These are phyloP conservation scores for Fissipunctia ypsillon DNA, from an alignment of 2,888 invertebrate species.

Conservation along the genomic window DNA sequence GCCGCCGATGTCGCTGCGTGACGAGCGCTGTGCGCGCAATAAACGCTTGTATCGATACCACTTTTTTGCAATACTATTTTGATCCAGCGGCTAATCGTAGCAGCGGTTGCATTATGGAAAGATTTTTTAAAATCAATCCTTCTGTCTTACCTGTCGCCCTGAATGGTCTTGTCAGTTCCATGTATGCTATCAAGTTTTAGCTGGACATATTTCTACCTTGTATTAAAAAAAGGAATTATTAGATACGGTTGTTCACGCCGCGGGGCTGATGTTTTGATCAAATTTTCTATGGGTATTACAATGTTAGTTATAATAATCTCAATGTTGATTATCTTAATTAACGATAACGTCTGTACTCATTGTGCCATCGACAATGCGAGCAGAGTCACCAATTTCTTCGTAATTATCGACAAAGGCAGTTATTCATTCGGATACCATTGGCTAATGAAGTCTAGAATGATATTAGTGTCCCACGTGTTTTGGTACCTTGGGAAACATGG, in stretches of 20 bases:
- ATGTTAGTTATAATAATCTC: background rate
- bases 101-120: no score
- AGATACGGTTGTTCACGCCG: background rate
- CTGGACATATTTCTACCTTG: background rate
- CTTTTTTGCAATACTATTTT: no score
- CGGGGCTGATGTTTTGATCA: background rate
- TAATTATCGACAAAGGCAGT: background rate
- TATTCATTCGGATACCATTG: background rate
- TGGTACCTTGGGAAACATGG: background rate
- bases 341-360: background rate
- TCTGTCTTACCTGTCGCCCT: background rate
- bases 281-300: background rate
- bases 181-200: background rate
- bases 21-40: no score
- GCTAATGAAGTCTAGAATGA: background rate
- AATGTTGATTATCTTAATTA: background rate
- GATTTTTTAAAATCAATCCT: background rate
- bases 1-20: no score
- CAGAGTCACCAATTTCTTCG: conserved; percentile 1
- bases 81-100: no score
- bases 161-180: background rate
- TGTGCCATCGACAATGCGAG: background rate
- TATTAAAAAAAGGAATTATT: background rate
- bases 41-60: no score
- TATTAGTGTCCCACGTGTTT: background rate